phyloP scores from a whole-genome alignment of 2,888 invertebrate species.

The Arctia plantaginis region DNA sequence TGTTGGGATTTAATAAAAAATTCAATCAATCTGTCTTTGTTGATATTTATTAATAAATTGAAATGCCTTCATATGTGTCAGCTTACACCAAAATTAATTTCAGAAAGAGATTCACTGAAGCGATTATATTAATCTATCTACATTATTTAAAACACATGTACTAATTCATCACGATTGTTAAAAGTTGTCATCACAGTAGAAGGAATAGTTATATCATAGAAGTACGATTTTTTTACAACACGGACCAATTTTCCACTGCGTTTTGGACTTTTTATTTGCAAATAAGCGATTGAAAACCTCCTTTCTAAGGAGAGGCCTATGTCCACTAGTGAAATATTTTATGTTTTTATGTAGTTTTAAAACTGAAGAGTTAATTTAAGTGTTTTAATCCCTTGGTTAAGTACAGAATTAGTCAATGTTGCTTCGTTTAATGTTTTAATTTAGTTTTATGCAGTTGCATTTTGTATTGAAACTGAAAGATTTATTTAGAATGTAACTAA shows the following conservation, averaged over 20 bases:
- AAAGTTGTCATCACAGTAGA: not conserved
- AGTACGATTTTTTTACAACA: too few species aligned
- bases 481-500: too few species aligned
- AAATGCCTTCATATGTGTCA: slow-evolving; percentile 4
- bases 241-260: too few species aligned
- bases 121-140: not conserved
- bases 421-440: too few species aligned
- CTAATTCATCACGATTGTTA: not conserved
- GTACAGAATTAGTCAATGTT: too few species aligned
- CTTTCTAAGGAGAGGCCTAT: too few species aligned
- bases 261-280: not conserved
- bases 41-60: slow-evolving; percentile 19
- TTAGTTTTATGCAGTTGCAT: too few species aligned
- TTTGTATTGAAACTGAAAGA: too few species aligned
- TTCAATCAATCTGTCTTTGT: slow-evolving; percentile 26
- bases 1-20: slow-evolving; percentile 43
- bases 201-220: not conserved
- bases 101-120: not conserved
- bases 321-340: too few species aligned
- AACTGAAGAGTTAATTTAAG: not conserved
- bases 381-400: not conserved
- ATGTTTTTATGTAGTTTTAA: not conserved
- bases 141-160: not conserved
- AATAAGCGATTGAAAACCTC: too few species aligned
- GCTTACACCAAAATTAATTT: slow-evolving; percentile 2